Evolutionary conservation across 2,113 vertebrate genomes (phyloP), one percentile per base, ranked within the genome.

Genomic region (Labeo rohita): DNA sequence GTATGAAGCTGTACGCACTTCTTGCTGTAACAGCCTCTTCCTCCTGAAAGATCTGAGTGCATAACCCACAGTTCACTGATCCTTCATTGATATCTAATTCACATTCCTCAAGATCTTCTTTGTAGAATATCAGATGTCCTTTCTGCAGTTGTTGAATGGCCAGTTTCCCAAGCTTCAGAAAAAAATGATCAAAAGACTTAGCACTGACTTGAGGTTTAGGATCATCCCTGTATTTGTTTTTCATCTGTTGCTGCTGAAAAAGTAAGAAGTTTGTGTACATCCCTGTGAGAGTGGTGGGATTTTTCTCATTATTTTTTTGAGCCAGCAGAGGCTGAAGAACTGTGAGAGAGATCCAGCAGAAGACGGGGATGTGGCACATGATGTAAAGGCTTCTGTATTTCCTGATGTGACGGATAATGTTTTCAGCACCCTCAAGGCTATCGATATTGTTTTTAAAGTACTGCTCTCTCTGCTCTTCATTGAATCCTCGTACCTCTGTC

Each of bases 1-100:
- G 89, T 63, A 90, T 81, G 52, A 90, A 90, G 2, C 77, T 84
- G 65, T 85, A 90, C n/a, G 80, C 83, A 16, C 77, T 86, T 23
- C 39, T 52, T 21, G 9, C 73, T 13, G 73, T 52, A 83, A n/a
- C 47, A 10, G 47, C 66, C 1, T 72, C 23, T 18, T 82, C 68
- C 13, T 79, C 54, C 47, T 88, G 86, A 28, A 87, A 86, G 43
- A 87, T 86, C 80, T 89, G 84, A 34, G 80, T 89, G 50, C 88
- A 89, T 18, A 88, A 49, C 2, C 75, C 86, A 56, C 86, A 82
- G 75, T 78, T 88, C 8, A 90, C 65, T 2, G 79, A 77, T 9
- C 73, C 81, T 34, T 89, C 63, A 54, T 12, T 81, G 3, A 59
- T 66, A n/a, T 84, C 86, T 59, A 90, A 79, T 16, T 68, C 85